Evolutionary conservation across 2,888 invertebrate genomes (phyloP).

Genomic region (Eupsilia transversa): DNA sequence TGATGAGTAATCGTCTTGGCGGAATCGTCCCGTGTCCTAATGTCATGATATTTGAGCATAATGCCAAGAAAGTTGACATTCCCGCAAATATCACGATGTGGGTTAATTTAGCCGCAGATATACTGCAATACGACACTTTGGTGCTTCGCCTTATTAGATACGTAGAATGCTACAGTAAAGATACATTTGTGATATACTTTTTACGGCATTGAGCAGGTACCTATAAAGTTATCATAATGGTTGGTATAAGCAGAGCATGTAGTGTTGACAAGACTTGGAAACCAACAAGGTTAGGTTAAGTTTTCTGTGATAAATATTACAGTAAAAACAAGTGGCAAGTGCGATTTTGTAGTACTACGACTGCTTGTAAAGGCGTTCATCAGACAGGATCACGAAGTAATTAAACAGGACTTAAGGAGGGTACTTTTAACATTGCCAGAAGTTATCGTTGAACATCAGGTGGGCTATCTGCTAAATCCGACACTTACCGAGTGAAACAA

Average conservation of each 20-base stretch:
- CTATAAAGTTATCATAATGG: background rate
- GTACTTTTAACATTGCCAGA: background rate
- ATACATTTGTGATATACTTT: constrained; percentile 3
- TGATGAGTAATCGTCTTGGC: constrained; percentile 37
- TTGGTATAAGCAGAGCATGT: background rate
- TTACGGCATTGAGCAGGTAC: background rate
- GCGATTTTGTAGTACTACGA: background rate
- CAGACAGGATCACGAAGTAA: background rate
- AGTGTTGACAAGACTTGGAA: background rate
- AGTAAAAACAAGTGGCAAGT: background rate
- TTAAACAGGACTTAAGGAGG: background rate
- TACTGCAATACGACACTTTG: constrained; percentile 61
- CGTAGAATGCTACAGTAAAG: constrained; percentile 1
- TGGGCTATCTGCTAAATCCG: background rate
- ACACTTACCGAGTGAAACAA: background rate
- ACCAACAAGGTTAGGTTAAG: background rate
- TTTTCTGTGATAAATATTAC: background rate
- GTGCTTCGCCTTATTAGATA: too few relatives aligned
- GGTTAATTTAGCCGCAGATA: constrained; percentile 43
- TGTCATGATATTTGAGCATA: constrained; percentile 73
- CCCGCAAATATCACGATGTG: constrained; percentile 67
- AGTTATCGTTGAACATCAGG: background rate
- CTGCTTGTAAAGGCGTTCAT: background rate
- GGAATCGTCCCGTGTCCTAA: constrained; percentile 55
- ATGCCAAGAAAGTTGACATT: constrained; percentile 81